phyloP scores from a whole-genome alignment of 2,888 invertebrate species.

The Eristalis pertinax region DNA sequence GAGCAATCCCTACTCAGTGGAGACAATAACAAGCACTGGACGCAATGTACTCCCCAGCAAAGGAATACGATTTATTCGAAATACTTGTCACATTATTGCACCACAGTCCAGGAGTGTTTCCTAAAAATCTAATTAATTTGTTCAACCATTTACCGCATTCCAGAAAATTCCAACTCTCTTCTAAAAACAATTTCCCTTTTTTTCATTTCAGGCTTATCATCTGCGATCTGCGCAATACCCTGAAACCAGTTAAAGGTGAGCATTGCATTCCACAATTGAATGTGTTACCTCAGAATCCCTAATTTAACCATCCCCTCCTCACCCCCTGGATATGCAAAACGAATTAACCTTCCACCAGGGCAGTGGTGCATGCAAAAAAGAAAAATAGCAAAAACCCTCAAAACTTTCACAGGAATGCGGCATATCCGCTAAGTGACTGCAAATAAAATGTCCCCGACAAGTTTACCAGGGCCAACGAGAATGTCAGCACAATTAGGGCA shows the following conservation, averaged over 20 bases:
- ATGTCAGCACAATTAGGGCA: conserved; percentile 1
- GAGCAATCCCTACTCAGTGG: no score
- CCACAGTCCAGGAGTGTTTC: no score
- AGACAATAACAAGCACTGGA: no score
- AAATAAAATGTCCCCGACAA: neutral
- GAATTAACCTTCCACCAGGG: neutral
- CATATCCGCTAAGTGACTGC: neutral
- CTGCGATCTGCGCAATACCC: neutral
- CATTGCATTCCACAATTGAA: neutral
- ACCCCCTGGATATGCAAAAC: neutral
- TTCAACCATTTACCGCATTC: no score
- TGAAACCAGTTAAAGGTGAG: neutral
- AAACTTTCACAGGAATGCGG: neutral
- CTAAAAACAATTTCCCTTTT: no score
- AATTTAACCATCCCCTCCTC: neutral
- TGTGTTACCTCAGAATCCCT: neutral
- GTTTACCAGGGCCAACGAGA: neutral
- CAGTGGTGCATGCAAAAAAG: neutral
- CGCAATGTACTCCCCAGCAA: no score
- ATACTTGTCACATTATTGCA: no score
- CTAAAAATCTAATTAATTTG: no score
- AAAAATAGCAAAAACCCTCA: neutral
- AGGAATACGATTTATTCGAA: no score
- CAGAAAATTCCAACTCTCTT: no score
- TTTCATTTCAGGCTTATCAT: no score